phyloP scores from a whole-genome alignment of 92 coral and sea anemone genomes.

The Siderastrea radians region DNA sequence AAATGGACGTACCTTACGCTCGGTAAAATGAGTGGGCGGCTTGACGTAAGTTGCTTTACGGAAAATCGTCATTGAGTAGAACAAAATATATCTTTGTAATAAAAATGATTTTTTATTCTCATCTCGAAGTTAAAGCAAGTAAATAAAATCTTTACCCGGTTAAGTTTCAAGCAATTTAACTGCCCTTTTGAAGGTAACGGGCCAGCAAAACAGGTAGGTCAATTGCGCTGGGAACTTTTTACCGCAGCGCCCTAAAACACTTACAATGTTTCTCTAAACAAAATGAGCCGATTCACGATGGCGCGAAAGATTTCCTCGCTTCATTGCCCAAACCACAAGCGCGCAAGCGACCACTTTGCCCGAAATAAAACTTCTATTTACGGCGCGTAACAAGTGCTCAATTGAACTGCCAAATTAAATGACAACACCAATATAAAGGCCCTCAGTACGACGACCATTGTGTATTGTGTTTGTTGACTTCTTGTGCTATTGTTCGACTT shows the following conservation, averaged over 20 bases:
- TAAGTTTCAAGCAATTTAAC: not conserved
- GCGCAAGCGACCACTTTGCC: slow-evolving; percentile 16
- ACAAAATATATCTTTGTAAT: not conserved
- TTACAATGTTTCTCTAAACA: not conserved
- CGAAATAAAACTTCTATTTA: slow-evolving; percentile 36
- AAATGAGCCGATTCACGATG: not conserved
- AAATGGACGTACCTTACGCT: not conserved
- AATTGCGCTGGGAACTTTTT: not conserved
- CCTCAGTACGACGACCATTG: slow-evolving; percentile 45
- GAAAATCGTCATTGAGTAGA: slow-evolving; percentile 23
- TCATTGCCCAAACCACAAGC: slow-evolving; percentile 18
- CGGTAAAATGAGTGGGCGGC: slow-evolving; percentile 23
- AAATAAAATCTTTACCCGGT: not conserved
- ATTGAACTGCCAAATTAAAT: slow-evolving; percentile 60
- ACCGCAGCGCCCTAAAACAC: not conserved
- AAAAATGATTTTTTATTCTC: not conserved
- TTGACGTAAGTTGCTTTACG: slow-evolving; percentile 37
- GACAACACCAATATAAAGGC: slow-evolving; percentile 48
- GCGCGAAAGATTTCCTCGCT: slow-evolving; percentile 21
- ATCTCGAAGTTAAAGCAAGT: not conserved
- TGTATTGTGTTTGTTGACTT: slow-evolving; percentile 59
- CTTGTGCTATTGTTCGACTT: slow-evolving; percentile 39
- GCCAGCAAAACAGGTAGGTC: not conserved
- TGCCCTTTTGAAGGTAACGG: not conserved
- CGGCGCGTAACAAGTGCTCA: slow-evolving; percentile 50